A percentile compares a stretch with the other conserved stretches of the same genome.
phyloP scores from a whole-genome alignment of 2,797 vertebrate genomes.

The Phrynocephalus vlangalii region DNA sequence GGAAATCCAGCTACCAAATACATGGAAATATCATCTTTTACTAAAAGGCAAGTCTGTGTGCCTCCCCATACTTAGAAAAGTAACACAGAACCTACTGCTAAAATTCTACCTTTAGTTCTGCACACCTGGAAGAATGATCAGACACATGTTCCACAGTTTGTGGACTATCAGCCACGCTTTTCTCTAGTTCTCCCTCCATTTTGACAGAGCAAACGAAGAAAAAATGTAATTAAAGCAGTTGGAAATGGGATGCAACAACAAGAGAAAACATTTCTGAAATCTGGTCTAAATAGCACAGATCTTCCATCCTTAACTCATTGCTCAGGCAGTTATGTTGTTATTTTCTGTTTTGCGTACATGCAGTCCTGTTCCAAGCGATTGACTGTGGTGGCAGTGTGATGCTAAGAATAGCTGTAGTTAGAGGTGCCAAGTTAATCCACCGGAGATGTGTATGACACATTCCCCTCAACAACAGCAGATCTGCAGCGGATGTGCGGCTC shows the following conservation, averaged over 20 bases:
- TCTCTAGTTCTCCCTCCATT: not conserved
- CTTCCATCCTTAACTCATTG: conserved; percentile 1
- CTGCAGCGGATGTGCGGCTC: not conserved
- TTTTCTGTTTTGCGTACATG: conserved; percentile 1
- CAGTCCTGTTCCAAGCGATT: conserved; percentile 7
- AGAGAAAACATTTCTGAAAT: not conserved
- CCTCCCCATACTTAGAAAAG: not conserved
- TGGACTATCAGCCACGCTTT: not conserved
- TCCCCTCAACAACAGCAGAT: not conserved
- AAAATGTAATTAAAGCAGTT: not conserved
- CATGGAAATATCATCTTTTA: not conserved
- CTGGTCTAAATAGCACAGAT: not conserved
- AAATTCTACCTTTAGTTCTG: not conserved
- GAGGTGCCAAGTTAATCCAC: conserved; percentile 23
- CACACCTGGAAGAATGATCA: not conserved
- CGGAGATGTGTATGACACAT: conserved; percentile 19
- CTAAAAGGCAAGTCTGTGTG: not conserved
- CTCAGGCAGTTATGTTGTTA: not conserved
- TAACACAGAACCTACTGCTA: not conserved
- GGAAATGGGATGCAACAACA: not conserved
- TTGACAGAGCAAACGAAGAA: not conserved
- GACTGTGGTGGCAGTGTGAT: conserved; percentile 3
- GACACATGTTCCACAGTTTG: too few species aligned
- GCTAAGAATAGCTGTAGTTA: conserved; percentile 38
- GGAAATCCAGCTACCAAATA: not conserved